Evolutionary conservation across 1,140 invertebrate species (phyloP).

Genomic region (Drosophila tsacasi): DNA sequence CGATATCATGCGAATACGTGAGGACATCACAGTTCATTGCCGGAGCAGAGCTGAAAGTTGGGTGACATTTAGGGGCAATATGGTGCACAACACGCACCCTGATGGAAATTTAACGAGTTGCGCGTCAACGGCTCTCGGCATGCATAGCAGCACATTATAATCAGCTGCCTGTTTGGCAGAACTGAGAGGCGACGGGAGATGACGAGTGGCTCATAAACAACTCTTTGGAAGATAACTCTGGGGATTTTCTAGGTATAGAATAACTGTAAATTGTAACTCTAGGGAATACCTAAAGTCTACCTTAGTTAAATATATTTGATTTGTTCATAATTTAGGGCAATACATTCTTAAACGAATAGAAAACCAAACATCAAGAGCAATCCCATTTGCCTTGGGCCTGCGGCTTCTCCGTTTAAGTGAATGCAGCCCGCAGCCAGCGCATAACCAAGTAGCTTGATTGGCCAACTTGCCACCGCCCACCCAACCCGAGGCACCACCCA

Average conservation of each 20-base stretch:
- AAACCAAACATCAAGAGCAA: constrained; percentile 22
- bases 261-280: background rate
- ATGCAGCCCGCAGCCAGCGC: constrained; percentile 51
- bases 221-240: constrained; percentile 40
- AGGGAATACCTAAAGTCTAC: too few relatives aligned
- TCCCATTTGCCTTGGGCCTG: constrained; percentile 31
- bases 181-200: constrained; percentile 3
- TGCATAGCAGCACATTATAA: constrained; percentile 70
- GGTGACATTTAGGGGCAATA: constrained; percentile 75
- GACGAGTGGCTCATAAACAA: constrained; percentile 62
- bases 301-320: background rate
- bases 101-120: constrained; percentile 82
- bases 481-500: background rate
- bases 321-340: constrained; percentile 4
- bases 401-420: constrained; percentile 50
- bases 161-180: constrained; percentile 56
- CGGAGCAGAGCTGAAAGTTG: constrained; percentile 29
- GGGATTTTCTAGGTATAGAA: background rate
- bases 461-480: background rate
- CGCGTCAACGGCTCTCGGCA: constrained; percentile 53
- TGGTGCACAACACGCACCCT: constrained; percentile 74
- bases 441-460: constrained; percentile 55
- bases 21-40: constrained; percentile 82
- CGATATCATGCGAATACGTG: constrained; percentile 81
- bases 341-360: constrained; percentile 7